Conservation (phyloP, 1,140 invertebrate genomes). For the Drosophila micromelanica region DNA sequence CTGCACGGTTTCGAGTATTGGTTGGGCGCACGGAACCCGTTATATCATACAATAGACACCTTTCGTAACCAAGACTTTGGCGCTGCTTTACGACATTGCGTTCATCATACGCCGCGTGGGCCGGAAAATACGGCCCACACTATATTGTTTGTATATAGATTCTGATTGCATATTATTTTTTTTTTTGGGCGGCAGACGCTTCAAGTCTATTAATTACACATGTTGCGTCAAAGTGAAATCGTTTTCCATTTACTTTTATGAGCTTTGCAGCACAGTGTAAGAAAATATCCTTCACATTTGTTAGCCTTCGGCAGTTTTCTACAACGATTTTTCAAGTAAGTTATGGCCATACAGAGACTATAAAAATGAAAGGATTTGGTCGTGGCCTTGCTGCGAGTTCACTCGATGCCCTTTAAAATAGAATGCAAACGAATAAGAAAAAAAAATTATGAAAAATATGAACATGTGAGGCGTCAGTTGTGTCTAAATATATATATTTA, state of each 20-base stretch:
- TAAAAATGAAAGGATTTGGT: conserved; percentile 38
- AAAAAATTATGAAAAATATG: conserved; percentile 17
- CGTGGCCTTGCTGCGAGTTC: conserved; percentile 4
- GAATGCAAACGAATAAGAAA: conserved; percentile 26
- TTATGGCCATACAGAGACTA: conserved; percentile 45
- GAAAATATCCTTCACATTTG: conserved; percentile 53
- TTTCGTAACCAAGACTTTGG: conserved; percentile 50
- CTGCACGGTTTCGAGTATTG: conserved; percentile 14
- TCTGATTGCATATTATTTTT: conserved; percentile 6
- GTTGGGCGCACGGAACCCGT: conserved; percentile 37
- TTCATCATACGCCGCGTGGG: conserved; percentile 46
- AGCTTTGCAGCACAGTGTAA: conserved; percentile 31
- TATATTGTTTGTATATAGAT: background rate
- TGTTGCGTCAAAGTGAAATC: conserved; percentile 73
- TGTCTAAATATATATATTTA: conserved; percentile 41
- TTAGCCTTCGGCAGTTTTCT: conserved; percentile 40
- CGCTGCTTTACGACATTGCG: conserved; percentile 49
- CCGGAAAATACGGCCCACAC: background rate
- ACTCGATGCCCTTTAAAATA: conserved; percentile 34
- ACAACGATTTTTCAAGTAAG: conserved; percentile 56
- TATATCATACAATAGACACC: conserved; percentile 82
- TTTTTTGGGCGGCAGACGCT: background rate
- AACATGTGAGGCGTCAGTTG: conserved; percentile 51
- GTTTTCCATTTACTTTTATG: conserved; percentile 76
- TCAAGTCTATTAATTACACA: conserved; percentile 78